These are phyloP conservation scores for Chorisops tibialis DNA, from an alignment of 2,888 invertebrate species.

Conservation along the genomic window DNA sequence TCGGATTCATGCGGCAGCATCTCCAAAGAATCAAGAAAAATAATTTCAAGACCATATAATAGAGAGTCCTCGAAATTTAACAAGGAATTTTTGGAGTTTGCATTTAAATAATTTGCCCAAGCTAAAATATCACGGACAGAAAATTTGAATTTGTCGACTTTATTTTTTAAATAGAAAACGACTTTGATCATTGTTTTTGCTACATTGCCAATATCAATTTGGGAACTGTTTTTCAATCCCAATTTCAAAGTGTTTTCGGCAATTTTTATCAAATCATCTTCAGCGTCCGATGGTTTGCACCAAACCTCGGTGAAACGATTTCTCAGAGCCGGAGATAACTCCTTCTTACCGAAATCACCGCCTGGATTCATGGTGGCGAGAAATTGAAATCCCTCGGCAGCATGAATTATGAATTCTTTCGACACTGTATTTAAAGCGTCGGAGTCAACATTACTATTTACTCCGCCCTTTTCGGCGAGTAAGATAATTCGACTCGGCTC, in stretches of 20 bases:
- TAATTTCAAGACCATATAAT: conserved; percentile 85
- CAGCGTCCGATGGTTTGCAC: conserved; percentile 76
- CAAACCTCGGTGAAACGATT: conserved; percentile 99
- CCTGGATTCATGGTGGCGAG: conserved; percentile 99
- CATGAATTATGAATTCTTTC: conserved; percentile 60
- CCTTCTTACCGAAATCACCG: conserved; percentile 99
- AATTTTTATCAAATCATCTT: conserved; percentile 74
- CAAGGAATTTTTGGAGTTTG: conserved; percentile 46
- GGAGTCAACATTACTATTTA: conserved; percentile 55
- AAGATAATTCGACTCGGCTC: conserved; percentile 89
- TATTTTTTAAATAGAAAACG: conserved; percentile 70
- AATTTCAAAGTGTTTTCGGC: conserved; percentile 71
- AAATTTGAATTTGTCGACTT: conserved; percentile 74
- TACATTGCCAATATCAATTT: conserved; percentile 54
- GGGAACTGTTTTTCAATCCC: conserved; percentile 57
- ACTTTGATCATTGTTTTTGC: conserved; percentile 76
- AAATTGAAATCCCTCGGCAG: conserved; percentile 79
- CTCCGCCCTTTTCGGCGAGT: conserved; percentile 84
- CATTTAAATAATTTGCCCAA: conserved; percentile 84
- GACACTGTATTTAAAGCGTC: conserved; percentile 43
- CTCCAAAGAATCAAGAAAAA: conserved; percentile 88
- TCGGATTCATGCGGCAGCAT: conserved; percentile 69
- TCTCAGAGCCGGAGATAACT: conserved; percentile 92
- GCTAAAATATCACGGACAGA: conserved; percentile 90
- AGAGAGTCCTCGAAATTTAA: conserved; percentile 61